Evolutionary conservation across 2,888 invertebrate genomes (phyloP).

Genomic region (Amphipoea oculea): DNA sequence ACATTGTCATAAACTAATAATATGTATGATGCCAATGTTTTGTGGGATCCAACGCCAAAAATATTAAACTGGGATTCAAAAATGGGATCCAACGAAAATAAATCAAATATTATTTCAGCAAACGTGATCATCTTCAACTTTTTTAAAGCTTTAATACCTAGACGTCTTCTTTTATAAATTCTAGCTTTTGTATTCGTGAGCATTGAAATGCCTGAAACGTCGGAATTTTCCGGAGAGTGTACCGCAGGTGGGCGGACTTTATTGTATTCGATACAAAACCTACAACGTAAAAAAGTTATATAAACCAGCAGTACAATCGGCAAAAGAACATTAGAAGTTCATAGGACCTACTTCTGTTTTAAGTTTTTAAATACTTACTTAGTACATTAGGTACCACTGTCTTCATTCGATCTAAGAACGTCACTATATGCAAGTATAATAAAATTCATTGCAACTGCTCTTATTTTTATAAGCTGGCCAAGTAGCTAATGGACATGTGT

Average conservation of each 20-base stretch:
- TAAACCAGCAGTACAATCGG: not conserved
- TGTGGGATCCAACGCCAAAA: too few species aligned
- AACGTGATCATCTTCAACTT: conserved; percentile 12
- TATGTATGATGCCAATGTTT: not conserved
- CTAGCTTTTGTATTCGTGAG: conserved; percentile 24
- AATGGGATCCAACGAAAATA: too few species aligned
- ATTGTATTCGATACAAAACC: conserved; percentile 29
- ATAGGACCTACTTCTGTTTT: not conserved
- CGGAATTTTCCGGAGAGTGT: conserved; percentile 14
- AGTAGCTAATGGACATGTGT: conserved; percentile 32
- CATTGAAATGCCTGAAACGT: conserved; percentile 19
- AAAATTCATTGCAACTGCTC: conserved; percentile 10
- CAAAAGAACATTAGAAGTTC: not conserved
- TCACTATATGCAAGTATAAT: not conserved
- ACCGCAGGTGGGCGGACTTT: conserved; percentile 36
- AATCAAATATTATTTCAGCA: not conserved
- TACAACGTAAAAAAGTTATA: conserved; percentile 19
- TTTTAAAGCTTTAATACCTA: not conserved
- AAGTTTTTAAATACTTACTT: not conserved
- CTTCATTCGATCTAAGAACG: not conserved
- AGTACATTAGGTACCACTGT: not conserved
- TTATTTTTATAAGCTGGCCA: conserved; percentile 15
- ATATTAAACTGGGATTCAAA: too few species aligned
- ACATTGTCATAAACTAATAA: not conserved
- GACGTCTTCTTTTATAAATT: not conserved